Base-by-base conservation (phyloP, 2,797 vertebrate species). In the Philypnodon macrostomus region DNA sequence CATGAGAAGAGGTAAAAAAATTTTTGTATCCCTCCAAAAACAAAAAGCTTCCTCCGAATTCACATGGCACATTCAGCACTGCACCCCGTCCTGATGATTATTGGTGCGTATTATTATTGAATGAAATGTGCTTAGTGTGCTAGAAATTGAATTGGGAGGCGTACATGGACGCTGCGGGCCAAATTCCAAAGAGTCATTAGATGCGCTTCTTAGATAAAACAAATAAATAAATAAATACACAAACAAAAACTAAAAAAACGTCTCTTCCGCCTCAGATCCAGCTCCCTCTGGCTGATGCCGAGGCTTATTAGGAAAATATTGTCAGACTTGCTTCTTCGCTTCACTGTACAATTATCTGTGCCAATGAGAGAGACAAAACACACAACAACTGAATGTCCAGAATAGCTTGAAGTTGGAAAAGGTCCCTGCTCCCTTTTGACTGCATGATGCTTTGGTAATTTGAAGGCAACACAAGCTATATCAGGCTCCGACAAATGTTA, bases 101-200 rank as follows among this genome's bases (percentile, higher is more conserved):
- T 63, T 79, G 75, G 81, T 75, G 60, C 67, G 53, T 70, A 67
- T 73, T 80, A 81, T 82, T 73, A 64, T 70, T 71, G 61, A 69
- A 66, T 60, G 51, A 71, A 80, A 80, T 75, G 69, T 79, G 69
- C 75, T 76, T 77, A 58, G 56, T 65, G 70, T 68, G 68, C 75
- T 79, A 78, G 69, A 79, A 86, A 83, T 81, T 75, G 67, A 83
- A 80, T 75, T 62, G 63, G 65, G 47, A 77, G 69, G 57, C 44
- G 14, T 63, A 55, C 48, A 46, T 82, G 69, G 70, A 70, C 0
- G 53, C 79, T 23, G 39, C 40, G 1, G 73, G 79, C 68, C 59
- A 63, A 75, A 80, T 61, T 75, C 56, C 32, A 57, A n/a, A 72
- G 67, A 75, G 60, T 82, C 77, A 83, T 84, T 80, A 84, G 74